Base-by-base conservation (phyloP, 1,140 invertebrate species). In the Lordiphosa clarofinis region DNA sequence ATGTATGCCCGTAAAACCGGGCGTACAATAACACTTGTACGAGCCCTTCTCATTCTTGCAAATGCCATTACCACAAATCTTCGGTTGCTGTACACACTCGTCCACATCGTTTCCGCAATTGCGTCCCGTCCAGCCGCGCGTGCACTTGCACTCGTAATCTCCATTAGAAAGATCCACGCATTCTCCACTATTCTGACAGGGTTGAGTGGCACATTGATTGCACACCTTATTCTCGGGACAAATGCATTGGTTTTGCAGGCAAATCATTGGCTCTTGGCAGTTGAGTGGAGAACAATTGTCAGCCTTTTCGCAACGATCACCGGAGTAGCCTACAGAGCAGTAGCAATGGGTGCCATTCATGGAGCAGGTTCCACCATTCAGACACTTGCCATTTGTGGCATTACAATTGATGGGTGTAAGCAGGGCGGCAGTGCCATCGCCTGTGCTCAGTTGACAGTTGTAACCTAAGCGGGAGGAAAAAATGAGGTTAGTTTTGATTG, bases 11-110 rank as follows among this genome's bases (percentile, higher is more conserved):
- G 95, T 94, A 88, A 93, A 96, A 35, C 97, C 94, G 15, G 95
- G 95, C 59, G 93, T 92, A 81, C 96, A 97, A 78, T 94, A 96
- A 86, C 96, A 97, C 73, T 96, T 92, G 89, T 95, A 96, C 37
- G 94, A 93, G 4, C 95, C 95, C 33, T 90, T 86, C 4, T 90
- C 92, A 87, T 96, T 96, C 24, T 94, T 89, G 87, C 96, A 97
- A 38, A 96, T 95, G 3, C 96, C 96, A 82, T 95, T 90, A 62
- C 94, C 94, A 84, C 96, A 97, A 35, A 95, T 92, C 21, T 87
- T 79, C n/a, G 89, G 89, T 10, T 76, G 71, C 36, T 91, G 68
- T 19, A 91, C 88, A 88, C 96, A 97, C 87, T 97, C 96, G 74
- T 97, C 92, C 11, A 96, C 90, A 84, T 97, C 95, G 38, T 91